Base-by-base conservation (phyloP, 1,140 invertebrate genomes). In the Heliconius eleuchia region DNA sequence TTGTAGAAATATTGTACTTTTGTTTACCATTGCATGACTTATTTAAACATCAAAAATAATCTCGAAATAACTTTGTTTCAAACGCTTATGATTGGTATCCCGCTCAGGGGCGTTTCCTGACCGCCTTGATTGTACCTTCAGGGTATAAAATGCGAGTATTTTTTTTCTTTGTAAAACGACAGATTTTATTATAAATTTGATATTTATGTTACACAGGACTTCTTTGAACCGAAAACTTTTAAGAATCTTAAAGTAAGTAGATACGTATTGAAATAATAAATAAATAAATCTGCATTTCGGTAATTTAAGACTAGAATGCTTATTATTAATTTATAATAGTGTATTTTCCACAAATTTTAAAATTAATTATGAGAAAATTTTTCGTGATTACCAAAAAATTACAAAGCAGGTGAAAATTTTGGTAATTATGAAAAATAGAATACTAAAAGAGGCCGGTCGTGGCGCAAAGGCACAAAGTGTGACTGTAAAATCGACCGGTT, bases 71-170 rank as follows among this genome's bases (percentile, higher is more conserved):
- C 27, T 52, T 77, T 77, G 70, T 72, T 76, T 52, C 66, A 27
- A 66, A 77, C 66, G 37, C 66, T 66, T 6, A 37, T 72, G 76
- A 77, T 77, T 77, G 66, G 34, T 71, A 46, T 71, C 52, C 57
- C 60, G 52, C 70, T 77, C 66, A 30, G 66, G 70, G 70, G 76
- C n/a, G 76, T 77, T 77, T 72, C 76, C 76, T 66, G 76, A 23
- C 70, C 66, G 70, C 66, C 75, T 34, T 52, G 76, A 77, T 77
- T 77, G 70, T 72, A 9, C 70, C 76, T 70, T 37, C 34, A 72
- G 70, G 70, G 66, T 27, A 71, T n/a, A 16, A 23, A 27, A 66
- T 27, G 60, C 23, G 19, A n/a, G 23, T 66, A 66, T 13, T 30
- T 23, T 27, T 46, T 57, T 27, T 66, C 60, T 66, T 66, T 66